Evolutionary conservation across 30 jellyfish, hydroid and myxozoan species (phyloP), one percentile per base, ranked within the genome.

Genomic region (Aurelia sp.): DNA sequence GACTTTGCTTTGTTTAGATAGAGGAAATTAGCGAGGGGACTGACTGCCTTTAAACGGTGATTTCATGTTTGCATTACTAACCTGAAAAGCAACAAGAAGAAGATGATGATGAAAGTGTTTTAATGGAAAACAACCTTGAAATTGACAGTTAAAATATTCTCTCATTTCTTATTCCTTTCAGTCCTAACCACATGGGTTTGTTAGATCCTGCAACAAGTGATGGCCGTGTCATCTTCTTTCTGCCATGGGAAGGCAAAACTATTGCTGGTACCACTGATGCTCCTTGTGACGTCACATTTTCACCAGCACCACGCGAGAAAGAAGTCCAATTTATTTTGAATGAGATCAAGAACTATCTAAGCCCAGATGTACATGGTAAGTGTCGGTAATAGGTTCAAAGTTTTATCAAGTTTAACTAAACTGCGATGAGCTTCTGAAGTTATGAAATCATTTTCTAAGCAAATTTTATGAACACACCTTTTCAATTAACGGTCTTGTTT

Each of bases 241-340:
- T 96, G 20, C 99, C 99, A 1, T 96, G 99, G 99, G 97, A 96
- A 88, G 99, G 99, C 10, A 85, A 84, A 74, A 96, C 99, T 10
- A 76, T 96, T 10, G 99, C 96, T 66, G 99, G 99, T 30, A 96
- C 99, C 5, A 96, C 99, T 17, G 99, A 96, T 77, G 53, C 90
- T 64, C 92, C 97, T 3, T 84, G 98, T 67, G 95, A 80, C 8
- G 96, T 93, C 76, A 74, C 97, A 1, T 86, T 80, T 30, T 61
- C 87, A 38, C 99, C 99, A 19, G 68, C 55, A 22, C 97, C 99
- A 30, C 53, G 92, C 55, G 97, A 96, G 53, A 82, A 74, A 61
- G 99, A 96, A 51, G 84, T 96, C 50, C 91, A 92, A 55, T 96
- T 92, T 71, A 90, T 96, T 18, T 48, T 96, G 82, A 72, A 85